Conservation (phyloP, 2,113 vertebrate genomes). For the Ailurus styani region DNA sequence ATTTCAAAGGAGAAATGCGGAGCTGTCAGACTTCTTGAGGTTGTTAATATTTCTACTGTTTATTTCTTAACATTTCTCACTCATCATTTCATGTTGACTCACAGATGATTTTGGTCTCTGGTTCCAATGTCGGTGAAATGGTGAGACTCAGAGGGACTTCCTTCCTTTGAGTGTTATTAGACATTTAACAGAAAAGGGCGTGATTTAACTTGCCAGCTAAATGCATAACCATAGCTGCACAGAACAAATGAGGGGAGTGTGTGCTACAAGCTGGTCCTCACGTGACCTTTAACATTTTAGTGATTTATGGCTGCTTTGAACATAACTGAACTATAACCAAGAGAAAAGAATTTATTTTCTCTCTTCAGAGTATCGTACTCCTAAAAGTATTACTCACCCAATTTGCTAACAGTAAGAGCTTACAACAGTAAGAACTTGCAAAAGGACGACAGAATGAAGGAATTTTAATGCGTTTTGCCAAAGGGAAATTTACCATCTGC, state of each 20-base stretch:
- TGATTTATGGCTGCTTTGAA: neutral
- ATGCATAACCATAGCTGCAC: neutral
- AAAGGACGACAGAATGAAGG: conserved; percentile 58
- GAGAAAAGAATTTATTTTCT: conserved; percentile 45
- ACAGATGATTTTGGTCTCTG: neutral
- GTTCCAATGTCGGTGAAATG: conserved; percentile 25
- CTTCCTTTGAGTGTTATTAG: neutral
- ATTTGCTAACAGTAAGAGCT: conserved; percentile 54
- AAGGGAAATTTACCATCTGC: conserved; percentile 75
- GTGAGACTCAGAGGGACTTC: neutral
- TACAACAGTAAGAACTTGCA: conserved; percentile 48
- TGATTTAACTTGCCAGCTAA: conserved; percentile 47
- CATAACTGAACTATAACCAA: conserved; percentile 47
- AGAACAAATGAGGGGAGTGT: neutral
- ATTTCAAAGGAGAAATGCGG: neutral
- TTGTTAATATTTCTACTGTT: neutral
- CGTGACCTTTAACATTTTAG: conserved; percentile 35
- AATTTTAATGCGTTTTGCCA: conserved; percentile 69
- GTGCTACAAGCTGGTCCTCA: neutral
- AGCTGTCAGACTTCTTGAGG: neutral
- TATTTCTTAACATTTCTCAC: conserved; percentile 8
- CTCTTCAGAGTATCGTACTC: conserved; percentile 52
- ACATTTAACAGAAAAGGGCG: neutral
- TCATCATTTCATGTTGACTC: neutral
- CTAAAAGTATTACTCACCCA: conserved; percentile 48